A percentile compares a stretch with the other conserved stretches of the same genome.
Evolutionary conservation across 2,888 invertebrate genomes (phyloP).

Genomic region (Hyppa rectilinea): DNA sequence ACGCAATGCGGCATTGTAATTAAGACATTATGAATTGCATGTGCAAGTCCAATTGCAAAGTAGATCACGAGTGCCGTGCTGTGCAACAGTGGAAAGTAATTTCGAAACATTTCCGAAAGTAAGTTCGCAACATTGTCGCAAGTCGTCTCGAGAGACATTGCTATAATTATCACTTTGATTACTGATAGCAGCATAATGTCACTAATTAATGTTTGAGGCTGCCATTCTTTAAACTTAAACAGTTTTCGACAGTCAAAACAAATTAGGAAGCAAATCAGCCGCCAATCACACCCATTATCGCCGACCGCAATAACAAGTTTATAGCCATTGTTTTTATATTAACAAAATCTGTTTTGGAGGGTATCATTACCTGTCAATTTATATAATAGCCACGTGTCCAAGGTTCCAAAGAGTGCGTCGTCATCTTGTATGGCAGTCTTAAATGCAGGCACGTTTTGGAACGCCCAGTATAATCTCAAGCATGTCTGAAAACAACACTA

Average conservation of each 20-base stretch:
- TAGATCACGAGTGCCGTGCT: not conserved
- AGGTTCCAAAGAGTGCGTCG: conserved; percentile 95
- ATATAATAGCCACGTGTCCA: conserved; percentile 98
- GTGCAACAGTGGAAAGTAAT: not conserved
- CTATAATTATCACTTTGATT: not conserved
- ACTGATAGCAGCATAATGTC: not conserved
- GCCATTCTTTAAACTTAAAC: not conserved
- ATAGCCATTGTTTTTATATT: conserved; percentile 15
- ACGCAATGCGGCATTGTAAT: conserved; percentile 32
- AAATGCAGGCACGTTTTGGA: conserved; percentile 93
- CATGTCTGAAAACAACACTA: conserved; percentile 91
- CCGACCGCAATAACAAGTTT: not conserved
- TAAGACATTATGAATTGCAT: conserved; percentile 12
- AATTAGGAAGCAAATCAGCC: not conserved
- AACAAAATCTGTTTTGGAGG: conserved; percentile 46
- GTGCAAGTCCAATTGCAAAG: conserved; percentile 15
- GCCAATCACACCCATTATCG: not conserved
- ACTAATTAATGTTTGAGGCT: not conserved
- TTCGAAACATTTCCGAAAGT: conserved; percentile 7
- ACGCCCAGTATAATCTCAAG: conserved; percentile 94
- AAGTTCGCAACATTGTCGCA: not conserved
- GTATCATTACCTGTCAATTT: conserved; percentile 92
- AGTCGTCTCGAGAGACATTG: not conserved
- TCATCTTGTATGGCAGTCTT: conserved; percentile 91
- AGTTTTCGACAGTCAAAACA: not conserved